A percentile compares a stretch with the other conserved stretches of the same genome.
Conservation (phyloP, 2,888 invertebrate genomes). For the Hipparchia semele region DNA sequence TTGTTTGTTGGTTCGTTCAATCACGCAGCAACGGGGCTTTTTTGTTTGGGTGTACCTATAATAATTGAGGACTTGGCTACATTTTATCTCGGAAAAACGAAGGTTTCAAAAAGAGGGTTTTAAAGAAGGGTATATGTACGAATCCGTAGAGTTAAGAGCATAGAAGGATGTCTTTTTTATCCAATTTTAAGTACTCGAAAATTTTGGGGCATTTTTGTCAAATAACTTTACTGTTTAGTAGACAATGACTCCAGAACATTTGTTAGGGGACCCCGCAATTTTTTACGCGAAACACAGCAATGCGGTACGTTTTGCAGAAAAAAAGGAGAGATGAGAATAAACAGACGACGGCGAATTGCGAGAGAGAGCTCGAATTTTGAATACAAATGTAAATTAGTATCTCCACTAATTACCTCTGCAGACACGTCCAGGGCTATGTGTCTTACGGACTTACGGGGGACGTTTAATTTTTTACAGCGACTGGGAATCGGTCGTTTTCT, state of each 20-base stretch:
- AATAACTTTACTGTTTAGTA: conserved; percentile 56
- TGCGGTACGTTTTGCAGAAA: conserved; percentile 76
- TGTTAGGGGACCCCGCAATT: conserved; percentile 75
- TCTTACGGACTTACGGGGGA: conserved; percentile 78
- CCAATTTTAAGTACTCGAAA: conserved; percentile 23
- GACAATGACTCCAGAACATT: conserved; percentile 69
- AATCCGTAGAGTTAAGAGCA: not conserved
- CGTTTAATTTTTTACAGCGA: conserved; percentile 72
- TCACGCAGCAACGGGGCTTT: no score
- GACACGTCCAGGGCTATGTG: conserved; percentile 79
- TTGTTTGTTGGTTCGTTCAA: not conserved
- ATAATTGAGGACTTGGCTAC: no score
- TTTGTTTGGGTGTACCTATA: no score
- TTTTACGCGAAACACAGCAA: conserved; percentile 81
- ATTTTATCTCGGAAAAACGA: no score
- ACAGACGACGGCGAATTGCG: conserved; percentile 80
- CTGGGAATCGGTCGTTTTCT: conserved; percentile 71
- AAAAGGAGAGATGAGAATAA: conserved; percentile 79
- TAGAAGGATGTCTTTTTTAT: not conserved
- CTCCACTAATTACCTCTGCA: conserved; percentile 81
- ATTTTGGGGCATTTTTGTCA: conserved; percentile 29
- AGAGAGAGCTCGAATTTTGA: conserved; percentile 82
- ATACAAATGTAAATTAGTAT: conserved; percentile 84
- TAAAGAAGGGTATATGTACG: no score
- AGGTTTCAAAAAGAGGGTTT: no score